Conservation (phyloP, 2,888 invertebrate species). For the Xestia sexstrigata region DNA sequence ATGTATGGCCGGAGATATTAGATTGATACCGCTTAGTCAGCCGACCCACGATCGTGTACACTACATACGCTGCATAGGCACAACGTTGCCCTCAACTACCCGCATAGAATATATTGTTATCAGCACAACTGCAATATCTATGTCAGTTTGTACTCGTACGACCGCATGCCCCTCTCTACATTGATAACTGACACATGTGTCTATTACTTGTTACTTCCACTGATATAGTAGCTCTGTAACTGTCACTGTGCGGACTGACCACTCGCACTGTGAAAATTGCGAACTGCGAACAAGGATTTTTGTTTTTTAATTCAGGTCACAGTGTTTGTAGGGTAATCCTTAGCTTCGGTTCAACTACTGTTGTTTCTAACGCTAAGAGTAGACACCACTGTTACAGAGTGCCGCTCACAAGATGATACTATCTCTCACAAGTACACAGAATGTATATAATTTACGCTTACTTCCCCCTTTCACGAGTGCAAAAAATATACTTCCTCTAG, state of each 20-base stretch:
- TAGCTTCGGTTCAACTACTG: conserved; percentile 29
- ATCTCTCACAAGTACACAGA: conserved; percentile 23
- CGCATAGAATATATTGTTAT: conserved; percentile 62
- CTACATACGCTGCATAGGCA: conserved; percentile 58
- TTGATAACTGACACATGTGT: conserved; percentile 47
- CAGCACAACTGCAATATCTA: conserved; percentile 49
- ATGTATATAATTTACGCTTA: conserved; percentile 49
- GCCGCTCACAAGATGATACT: conserved; percentile 26
- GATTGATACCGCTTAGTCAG: conserved; percentile 70
- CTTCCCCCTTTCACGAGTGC: conserved; percentile 37
- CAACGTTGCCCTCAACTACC: conserved; percentile 50
- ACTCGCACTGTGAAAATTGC: conserved; percentile 21
- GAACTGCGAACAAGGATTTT: conserved; percentile 32
- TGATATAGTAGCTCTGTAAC: conserved; percentile 35
- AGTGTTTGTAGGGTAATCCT: conserved; percentile 47
- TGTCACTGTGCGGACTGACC: conserved; percentile 19
- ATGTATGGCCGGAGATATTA: conserved; percentile 67
- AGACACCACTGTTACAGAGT: conserved; percentile 4
- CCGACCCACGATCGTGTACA: conserved; percentile 60
- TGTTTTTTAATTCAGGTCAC: conserved; percentile 47
- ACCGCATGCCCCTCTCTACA: conserved; percentile 12
- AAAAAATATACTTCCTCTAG: conserved; percentile 46
- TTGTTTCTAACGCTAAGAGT: conserved; percentile 20
- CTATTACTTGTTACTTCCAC: conserved; percentile 16
- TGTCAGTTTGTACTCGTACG: conserved; percentile 19